phyloP scores from a whole-genome alignment of 2,113 vertebrate species.

The Campylorhamphus procurvoides region DNA sequence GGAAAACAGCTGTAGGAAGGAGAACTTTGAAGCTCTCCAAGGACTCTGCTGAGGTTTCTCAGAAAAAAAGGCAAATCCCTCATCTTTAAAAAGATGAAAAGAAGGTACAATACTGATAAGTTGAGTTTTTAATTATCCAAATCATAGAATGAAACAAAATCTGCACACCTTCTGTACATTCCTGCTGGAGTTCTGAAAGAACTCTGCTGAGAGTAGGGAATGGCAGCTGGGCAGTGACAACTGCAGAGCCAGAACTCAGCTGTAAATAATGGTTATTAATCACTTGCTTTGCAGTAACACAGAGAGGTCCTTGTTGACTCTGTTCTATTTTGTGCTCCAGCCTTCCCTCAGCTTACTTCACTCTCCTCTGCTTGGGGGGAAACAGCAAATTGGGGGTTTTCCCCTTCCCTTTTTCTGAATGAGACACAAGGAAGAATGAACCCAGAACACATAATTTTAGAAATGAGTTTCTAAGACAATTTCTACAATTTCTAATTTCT shows the following conservation, averaged over 20 bases:
- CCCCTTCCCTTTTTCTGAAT: not conserved
- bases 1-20: not conserved
- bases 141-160: not conserved
- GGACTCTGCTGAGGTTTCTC: not conserved
- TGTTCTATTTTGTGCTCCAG: not conserved
- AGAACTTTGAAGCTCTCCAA: not conserved
- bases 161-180: not conserved
- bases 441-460: not conserved
- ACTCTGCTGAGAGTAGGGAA: not conserved
- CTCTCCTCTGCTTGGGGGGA: not conserved
- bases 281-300: not conserved
- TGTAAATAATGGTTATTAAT: constrained; percentile 36
- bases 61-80: not conserved
- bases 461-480: not conserved
- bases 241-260: not conserved
- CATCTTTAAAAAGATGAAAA: not conserved
- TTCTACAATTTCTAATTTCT: constrained; percentile 6
- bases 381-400: not conserved
- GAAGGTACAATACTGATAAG: not conserved
- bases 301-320: not conserved
- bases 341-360: not conserved
- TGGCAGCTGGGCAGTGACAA: not conserved
- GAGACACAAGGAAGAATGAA: not conserved
- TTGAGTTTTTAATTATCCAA: not conserved
- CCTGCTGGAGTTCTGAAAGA: not conserved